Base-by-base conservation (phyloP, 2,888 invertebrate species). In the Graphium colonna region DNA sequence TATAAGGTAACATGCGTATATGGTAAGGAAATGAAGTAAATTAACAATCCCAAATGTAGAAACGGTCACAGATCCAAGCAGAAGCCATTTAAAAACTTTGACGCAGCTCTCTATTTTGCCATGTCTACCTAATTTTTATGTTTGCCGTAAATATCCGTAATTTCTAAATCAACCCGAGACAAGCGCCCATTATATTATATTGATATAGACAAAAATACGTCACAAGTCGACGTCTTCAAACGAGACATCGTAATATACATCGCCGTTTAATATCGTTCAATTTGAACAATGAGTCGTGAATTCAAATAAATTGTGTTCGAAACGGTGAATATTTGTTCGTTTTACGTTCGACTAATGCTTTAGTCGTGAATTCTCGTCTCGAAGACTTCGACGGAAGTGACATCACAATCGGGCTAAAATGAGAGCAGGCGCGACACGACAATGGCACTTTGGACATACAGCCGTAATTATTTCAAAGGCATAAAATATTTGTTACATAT, bases 381-480 rank as follows among this genome's bases (percentile, higher is more conserved):
- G 65, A 43, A 38, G 59, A 62, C 62, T 65, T 66, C 62, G 58
- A 58, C 64, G 62, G 55, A 56, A 57, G 56, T 60, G 60, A 62
- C 64, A 57, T 53, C 51, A 56, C 56, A 56, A 61, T 55, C 65
- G 60, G 68, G 64, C 67, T 71, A 60, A 63, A 70, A 67, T 67
- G 67, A 64, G 67, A 73, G 68, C 61, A 60, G 62, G 61, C 63
- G 56, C 56, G 53, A 31, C 46, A 60, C 56, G 55, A 60, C 57
- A 60, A 59, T 64, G 70, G 70, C 70, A 71, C 71, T 69, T 64
- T 68, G 60, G 62, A 63, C 59, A 52, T 57, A 61, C 58, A 51
- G 48, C 40, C 58, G 55, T 53, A 55, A 41, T 61, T 63, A 31
- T 41, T 17, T 47, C 16, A 31, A 43, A 10, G 46, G 50, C 31